Evolutionary conservation across 2,888 invertebrate genomes (phyloP).

Genomic region (Himalopsyche japonica): DNA sequence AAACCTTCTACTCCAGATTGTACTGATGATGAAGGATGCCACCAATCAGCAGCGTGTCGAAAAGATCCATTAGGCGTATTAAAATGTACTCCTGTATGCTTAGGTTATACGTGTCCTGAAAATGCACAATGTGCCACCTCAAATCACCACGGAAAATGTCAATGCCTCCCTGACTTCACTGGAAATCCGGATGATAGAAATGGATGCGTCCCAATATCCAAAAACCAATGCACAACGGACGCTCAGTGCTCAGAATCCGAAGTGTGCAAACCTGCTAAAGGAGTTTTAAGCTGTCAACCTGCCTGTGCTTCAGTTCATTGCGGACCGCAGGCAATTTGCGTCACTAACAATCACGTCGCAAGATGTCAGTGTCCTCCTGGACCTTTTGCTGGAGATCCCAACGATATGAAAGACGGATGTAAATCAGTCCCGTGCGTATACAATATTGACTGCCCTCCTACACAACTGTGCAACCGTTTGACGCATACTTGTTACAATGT

Average conservation of each 20-base stretch:
- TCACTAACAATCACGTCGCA: constrained; percentile 86
- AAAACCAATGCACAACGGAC: constrained; percentile 77
- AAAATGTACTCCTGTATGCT: constrained; percentile 79
- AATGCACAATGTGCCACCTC: constrained; percentile 80
- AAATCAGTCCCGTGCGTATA: constrained; percentile 83
- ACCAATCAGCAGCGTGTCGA: constrained; percentile 70
- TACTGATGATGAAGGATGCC: constrained; percentile 70
- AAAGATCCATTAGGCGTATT: constrained; percentile 85
- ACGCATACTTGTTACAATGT: constrained; percentile 81
- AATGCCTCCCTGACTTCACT: constrained; percentile 79
- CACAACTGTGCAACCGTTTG: constrained; percentile 80
- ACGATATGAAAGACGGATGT: constrained; percentile 74
- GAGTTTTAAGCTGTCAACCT: constrained; percentile 69
- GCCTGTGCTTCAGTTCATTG: constrained; percentile 79
- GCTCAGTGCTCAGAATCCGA: constrained; percentile 84
- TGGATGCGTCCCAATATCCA: constrained; percentile 76
- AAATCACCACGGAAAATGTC: constrained; percentile 77
- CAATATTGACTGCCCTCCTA: constrained; percentile 79
- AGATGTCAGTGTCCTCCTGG: constrained; percentile 90
- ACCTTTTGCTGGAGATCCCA: constrained; percentile 83
- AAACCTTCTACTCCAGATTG: constrained; percentile 88
- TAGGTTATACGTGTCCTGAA: constrained; percentile 79
- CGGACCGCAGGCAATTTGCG: constrained; percentile 85
- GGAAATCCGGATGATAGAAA: constrained; percentile 90
- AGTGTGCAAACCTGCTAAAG: constrained; percentile 68